These are phyloP conservation scores for Fissipunctia ypsillon DNA, from an alignment of 2,888 invertebrate genomes.

Conservation along the genomic window DNA sequence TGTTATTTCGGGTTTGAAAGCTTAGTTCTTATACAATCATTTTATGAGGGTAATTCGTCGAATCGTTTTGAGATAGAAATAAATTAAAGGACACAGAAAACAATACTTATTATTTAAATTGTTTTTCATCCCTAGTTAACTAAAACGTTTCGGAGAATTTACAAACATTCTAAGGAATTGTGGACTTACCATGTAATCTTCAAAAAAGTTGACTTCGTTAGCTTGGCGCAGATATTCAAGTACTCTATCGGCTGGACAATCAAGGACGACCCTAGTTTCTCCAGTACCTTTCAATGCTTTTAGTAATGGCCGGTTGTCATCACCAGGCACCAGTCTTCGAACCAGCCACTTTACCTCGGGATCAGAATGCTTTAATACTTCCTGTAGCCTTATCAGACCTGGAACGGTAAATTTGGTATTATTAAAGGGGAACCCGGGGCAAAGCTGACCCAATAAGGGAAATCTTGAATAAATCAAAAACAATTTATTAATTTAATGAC, in stretches of 20 bases:
- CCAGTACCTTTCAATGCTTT: slow-evolving; percentile 94
- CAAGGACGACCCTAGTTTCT: slow-evolving; percentile 94
- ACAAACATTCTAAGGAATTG: neutral
- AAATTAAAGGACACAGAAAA: slow-evolving; percentile 1
- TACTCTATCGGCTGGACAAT: slow-evolving; percentile 93
- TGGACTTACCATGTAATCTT: slow-evolving; percentile 93
- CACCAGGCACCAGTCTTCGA: slow-evolving; percentile 90
- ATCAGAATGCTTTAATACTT: slow-evolving; percentile 93
- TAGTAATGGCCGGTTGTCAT: slow-evolving; percentile 92
- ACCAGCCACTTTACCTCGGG: slow-evolving; percentile 93
- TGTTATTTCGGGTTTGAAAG: neutral
- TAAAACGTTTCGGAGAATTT: neutral
- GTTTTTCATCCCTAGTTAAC: slow-evolving; percentile 4
- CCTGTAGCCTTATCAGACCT: slow-evolving; percentile 94
- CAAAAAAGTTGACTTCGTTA: slow-evolving; percentile 95
- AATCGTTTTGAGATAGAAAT: neutral
- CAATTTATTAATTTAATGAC: no score
- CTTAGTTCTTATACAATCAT: neutral
- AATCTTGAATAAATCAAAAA: no score
- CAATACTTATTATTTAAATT: neutral
- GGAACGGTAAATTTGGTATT: slow-evolving; percentile 13
- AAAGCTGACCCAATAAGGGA: no score
- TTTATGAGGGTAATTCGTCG: neutral
- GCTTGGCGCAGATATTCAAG: slow-evolving; percentile 93
- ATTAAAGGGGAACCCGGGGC: no score